Conservation (phyloP, 1,140 invertebrate genomes). For the Heliothis virescens region DNA sequence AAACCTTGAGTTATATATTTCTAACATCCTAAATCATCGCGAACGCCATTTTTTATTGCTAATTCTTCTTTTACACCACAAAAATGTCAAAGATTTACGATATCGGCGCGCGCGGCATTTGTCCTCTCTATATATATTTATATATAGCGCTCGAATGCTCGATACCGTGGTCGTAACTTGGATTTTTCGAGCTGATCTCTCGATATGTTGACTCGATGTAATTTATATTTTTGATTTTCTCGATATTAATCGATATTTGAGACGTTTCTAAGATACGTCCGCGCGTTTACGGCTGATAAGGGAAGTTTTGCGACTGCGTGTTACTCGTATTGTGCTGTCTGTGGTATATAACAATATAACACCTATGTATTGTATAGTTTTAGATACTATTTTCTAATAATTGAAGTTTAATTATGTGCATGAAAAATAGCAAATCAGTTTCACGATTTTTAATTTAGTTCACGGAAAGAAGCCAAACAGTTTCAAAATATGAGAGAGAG, state of each 20-base stretch:
- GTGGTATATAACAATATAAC: not conserved
- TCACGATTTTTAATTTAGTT: too few relatives aligned
- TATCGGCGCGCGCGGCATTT: slow-evolving; percentile 58
- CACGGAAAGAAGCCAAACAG: too few relatives aligned
- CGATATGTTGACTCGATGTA: slow-evolving; percentile 44
- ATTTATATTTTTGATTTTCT: slow-evolving; percentile 50
- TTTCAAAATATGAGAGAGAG: too few relatives aligned
- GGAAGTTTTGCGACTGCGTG: slow-evolving; percentile 16
- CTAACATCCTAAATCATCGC: slow-evolving; percentile 50
- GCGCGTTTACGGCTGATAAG: slow-evolving; percentile 1
- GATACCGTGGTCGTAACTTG: slow-evolving; percentile 43
- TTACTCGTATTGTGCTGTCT: slow-evolving; percentile 26
- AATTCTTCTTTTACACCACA: slow-evolving; percentile 66
- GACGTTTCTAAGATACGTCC: slow-evolving; percentile 44
- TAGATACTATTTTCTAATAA: too few relatives aligned
- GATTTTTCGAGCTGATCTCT: slow-evolving; percentile 48
- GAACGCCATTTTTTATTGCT: slow-evolving; percentile 54
- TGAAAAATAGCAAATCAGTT: too few relatives aligned
- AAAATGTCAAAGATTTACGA: slow-evolving; percentile 72
- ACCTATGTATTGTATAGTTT: not conserved
- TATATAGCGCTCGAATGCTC: slow-evolving; percentile 30
- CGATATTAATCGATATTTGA: slow-evolving; percentile 53
- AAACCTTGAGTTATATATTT: not conserved
- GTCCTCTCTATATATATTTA: slow-evolving; percentile 23
- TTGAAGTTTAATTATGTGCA: too few relatives aligned